Evolutionary conservation across 2,888 invertebrate species (phyloP).

Genomic region (Agonopterix subpropinquella): DNA sequence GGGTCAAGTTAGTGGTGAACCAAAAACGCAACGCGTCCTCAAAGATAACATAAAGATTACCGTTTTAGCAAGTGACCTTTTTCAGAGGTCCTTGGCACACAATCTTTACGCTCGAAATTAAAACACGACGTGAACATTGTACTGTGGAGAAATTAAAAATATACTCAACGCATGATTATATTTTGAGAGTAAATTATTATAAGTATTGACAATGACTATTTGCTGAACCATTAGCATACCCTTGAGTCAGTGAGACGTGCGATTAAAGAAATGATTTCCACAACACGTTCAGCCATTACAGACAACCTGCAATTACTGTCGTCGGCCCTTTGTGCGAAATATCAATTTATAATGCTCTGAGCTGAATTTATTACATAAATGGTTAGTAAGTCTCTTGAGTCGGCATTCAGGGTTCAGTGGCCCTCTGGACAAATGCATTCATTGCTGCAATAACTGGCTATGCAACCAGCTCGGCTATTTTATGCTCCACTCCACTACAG

Average conservation of each 20-base stretch:
- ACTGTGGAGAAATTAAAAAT: conserved; percentile 12
- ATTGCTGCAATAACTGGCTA: conserved; percentile 9
- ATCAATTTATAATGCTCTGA: conserved; percentile 35
- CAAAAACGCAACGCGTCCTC: conserved; percentile 42
- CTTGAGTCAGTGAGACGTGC: conserved; percentile 32
- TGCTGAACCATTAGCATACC: conserved; percentile 31
- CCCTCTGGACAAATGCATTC: conserved; percentile 22
- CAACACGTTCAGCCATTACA: conserved; percentile 40
- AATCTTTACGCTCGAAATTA: conserved; percentile 56
- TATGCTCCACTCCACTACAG: conserved; percentile 4
- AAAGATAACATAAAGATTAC: conserved; percentile 70
- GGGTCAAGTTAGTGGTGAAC: conserved; percentile 35
- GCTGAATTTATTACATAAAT: conserved; percentile 17
- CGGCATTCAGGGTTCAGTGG: conserved; percentile 18
- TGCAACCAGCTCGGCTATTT: conserved; percentile 4
- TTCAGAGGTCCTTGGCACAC: conserved; percentile 63
- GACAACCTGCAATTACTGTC: conserved; percentile 47
- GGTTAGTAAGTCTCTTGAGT: conserved; percentile 7
- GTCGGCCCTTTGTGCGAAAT: conserved; percentile 45
- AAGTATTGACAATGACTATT: conserved; percentile 25
- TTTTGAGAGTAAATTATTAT: conserved; percentile 16
- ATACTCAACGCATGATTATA: conserved; percentile 24
- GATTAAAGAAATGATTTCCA: conserved; percentile 46
- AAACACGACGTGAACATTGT: conserved; percentile 30
- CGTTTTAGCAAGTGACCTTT: conserved; percentile 67